Evolutionary conservation across 2,888 invertebrate genomes (phyloP).

Genomic region (Lasiommata megera): DNA sequence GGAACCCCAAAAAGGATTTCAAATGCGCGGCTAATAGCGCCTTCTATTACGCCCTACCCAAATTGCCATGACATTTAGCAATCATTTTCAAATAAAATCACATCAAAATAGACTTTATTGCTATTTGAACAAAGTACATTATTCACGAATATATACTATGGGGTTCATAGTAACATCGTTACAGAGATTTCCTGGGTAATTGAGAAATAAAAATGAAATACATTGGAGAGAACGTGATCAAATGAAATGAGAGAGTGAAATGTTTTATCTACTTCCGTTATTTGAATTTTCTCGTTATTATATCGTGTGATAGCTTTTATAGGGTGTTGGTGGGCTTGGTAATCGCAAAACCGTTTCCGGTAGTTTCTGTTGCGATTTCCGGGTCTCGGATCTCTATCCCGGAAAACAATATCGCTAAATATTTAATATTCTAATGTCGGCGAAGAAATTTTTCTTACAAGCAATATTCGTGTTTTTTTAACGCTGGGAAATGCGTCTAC

Average conservation of each 20-base stretch:
- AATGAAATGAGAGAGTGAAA: constrained; percentile 24
- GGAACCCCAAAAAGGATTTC: constrained; percentile 2
- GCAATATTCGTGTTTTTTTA: too few relatives aligned
- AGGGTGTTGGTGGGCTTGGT: constrained; percentile 1
- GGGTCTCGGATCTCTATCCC: background rate
- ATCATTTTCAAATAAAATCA: background rate
- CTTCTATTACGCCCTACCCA: constrained; percentile 14
- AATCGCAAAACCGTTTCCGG: background rate
- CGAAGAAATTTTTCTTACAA: too few relatives aligned
- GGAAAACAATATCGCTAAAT: too few relatives aligned
- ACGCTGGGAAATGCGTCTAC: too few relatives aligned
- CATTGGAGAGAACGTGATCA: constrained; percentile 21
- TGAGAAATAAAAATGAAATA: constrained; percentile 25
- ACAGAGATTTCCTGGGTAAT: constrained; percentile 20
- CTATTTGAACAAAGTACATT: background rate
- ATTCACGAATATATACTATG: background rate
- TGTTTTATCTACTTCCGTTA: constrained; percentile 12
- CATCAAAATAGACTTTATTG: background rate
- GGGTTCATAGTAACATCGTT: constrained; percentile 8
- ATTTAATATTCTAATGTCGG: too few relatives aligned
- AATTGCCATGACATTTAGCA: constrained; percentile 23
- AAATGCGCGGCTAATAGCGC: constrained; percentile 17
- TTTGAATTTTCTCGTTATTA: constrained; percentile 19
- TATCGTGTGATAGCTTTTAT: background rate
- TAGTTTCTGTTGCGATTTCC: background rate